Evolutionary conservation across 2,888 invertebrate genomes (phyloP), one percentile per base, ranked within the genome.

Genomic region (Formica aserva): DNA sequence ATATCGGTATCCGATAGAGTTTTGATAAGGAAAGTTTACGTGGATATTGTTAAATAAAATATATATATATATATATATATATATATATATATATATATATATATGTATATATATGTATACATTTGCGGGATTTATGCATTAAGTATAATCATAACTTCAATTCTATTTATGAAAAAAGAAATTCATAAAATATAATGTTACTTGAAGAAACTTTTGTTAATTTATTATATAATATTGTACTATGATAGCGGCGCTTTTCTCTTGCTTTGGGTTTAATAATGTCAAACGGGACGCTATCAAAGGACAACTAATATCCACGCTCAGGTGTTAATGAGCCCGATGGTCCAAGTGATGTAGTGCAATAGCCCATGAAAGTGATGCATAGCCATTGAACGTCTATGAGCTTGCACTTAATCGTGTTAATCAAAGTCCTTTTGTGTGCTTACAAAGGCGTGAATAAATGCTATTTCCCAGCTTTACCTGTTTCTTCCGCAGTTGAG

Each of bases 281-380:
- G 32, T 38, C 29, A 77, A 69, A 76, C 35, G 15, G 13, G 60
- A 74, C 4, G 41, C 57, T 60, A 22, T 80, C 74, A 48, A 80
- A 78, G 45, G 26, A 13, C 22, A 18, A 57, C 4, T 55, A 57
- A 48, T 78, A 60, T 60, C 26, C 26, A 60, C 13, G 26, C 9
- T 3, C 18, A 60, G 35, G 9, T 45, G 60, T 45, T 74, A 74
- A 76, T 71, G 72, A 71, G n/a, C n/a, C 35, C 35, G 60, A 48
- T 80, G 5, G 8, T 74, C 35, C 32, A 22, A 48, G 22, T 45
- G 22, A 78, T 45, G 18, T 32, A 72, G 18, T 60, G n/a, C 22
- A 60, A 74, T 45, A 22, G 32, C 18, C 26, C 45, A 11, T 41
- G 18, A 45, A 78, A 80, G 57, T 57, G 57, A 74, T 35, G 45